Conservation (phyloP, 2,113 vertebrate species). For the Platysternon megacephalum region DNA sequence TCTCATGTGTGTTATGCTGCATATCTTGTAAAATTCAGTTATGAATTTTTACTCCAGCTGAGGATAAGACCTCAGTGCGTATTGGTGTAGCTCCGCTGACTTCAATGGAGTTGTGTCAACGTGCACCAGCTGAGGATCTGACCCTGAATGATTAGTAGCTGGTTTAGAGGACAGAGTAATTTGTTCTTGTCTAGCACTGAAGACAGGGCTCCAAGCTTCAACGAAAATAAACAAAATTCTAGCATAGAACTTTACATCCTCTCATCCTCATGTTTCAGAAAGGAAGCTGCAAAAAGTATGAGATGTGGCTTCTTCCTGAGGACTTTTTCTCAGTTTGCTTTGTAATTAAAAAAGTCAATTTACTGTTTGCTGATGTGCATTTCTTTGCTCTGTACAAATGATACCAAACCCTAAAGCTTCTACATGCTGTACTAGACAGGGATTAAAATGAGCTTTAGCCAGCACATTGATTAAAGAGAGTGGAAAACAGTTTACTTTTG, state of each 20-base stretch:
- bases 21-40: neutral
- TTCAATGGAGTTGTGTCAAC: neutral
- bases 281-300: neutral
- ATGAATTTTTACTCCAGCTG: neutral
- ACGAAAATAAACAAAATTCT: neutral
- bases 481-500: neutral
- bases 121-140: neutral
- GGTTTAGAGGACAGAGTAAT: neutral
- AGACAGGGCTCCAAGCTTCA: fast-evolving
- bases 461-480: neutral
- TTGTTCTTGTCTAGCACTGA: neutral
- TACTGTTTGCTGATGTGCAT: neutral
- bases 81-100: neutral
- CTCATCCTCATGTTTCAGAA: neutral
- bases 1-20: neutral
- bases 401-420: neutral
- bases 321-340: neutral
- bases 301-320: neutral
- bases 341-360: neutral
- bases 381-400: neutral
- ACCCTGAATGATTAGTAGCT: neutral
- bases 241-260: neutral
- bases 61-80: neutral
- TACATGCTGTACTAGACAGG: neutral
- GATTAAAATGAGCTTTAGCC: neutral